Evolutionary conservation across 2,797 vertebrate species (phyloP), one percentile per base, ranked within the genome.

Genomic region (Sebastes cheni): DNA sequence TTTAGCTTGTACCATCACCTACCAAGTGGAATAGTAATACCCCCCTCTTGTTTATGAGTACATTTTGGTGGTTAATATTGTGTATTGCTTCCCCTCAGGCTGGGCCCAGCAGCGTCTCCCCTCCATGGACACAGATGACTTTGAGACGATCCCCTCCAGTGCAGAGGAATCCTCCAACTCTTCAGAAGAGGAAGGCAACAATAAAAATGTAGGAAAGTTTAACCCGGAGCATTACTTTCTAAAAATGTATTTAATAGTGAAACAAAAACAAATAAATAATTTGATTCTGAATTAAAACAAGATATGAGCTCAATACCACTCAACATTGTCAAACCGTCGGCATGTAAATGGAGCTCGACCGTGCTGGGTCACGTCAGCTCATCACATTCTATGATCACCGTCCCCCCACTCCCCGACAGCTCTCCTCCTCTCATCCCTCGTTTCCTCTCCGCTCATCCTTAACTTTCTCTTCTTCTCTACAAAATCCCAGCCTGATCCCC

Each of bases 111-210:
- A 92, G n/a, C 96, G 96, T 50, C 93, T 97, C 60, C 94, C 95
- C 2, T 97, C 97, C 25, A 92, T 95, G 88, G 97, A 98, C 90
- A 95, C 95, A 0, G 97, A 97, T 68, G 96, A 97, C 88, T 96
- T 97, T 0, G 97, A 97, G 93, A 96, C 97, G 16, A 97, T 98
- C 77, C 97, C 95, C 54, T 98, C 97, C 78, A 98, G 96, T 52
- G 95, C 93, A 18, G 97, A 98, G 70, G 97, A 98, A 60, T 96
- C 97, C 65, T 97, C 97, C 75, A 97, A 98, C 92, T 98, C 97
- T 36, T 98, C 97, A 87, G 97, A 98, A 27, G 97, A 98, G 75
- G 97, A 98, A 68, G 91, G 80, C 83, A 96, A 94, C 71, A 92
- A 94, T 80, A 97, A 95, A 91, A 96, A 96, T 46, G 97, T 98